Evolutionary conservation across 2,888 invertebrate species (phyloP).

Genomic region (Gymnoscelis rufifasciata): DNA sequence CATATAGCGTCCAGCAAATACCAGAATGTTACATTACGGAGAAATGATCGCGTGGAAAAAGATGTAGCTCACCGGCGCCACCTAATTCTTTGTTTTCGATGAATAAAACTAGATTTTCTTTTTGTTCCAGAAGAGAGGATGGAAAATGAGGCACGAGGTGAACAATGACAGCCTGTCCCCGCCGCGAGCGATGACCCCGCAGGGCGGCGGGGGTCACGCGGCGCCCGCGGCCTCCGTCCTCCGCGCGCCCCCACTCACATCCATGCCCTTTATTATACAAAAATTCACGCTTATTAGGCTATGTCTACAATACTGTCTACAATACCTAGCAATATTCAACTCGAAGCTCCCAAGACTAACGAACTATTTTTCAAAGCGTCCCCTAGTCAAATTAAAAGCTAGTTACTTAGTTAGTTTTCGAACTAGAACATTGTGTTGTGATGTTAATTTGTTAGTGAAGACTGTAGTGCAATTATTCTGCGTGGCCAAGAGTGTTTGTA

Average conservation of each 20-base stretch:
- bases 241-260: conserved; percentile 45
- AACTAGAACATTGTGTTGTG: conserved; percentile 68
- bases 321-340: conserved; percentile 60
- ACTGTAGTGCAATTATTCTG: conserved; percentile 74
- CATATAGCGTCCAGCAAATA: too few relatives aligned
- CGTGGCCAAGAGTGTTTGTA: conserved; percentile 66
- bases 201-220: conserved; percentile 55
- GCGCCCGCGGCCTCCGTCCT: conserved; percentile 48
- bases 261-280: conserved; percentile 56
- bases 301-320: conserved; percentile 70
- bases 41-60: too few relatives aligned
- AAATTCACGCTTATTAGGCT: conserved; percentile 73
- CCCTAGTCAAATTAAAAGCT: conserved; percentile 75
- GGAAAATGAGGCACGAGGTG: conserved; percentile 66
- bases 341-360: conserved; percentile 49
- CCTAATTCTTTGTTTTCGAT: too few relatives aligned
- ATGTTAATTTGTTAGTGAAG: conserved; percentile 68
- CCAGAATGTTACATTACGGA: too few relatives aligned
- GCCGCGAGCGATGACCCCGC: conserved; percentile 72
- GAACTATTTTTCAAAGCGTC: conserved; percentile 74
- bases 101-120: conserved; percentile 1
- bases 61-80: too few relatives aligned
- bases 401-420: conserved; percentile 56
- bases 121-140: conserved; percentile 73
- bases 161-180: conserved; percentile 74